phyloP scores from a whole-genome alignment of 2,113 vertebrate genomes.

The Columba janthina region DNA sequence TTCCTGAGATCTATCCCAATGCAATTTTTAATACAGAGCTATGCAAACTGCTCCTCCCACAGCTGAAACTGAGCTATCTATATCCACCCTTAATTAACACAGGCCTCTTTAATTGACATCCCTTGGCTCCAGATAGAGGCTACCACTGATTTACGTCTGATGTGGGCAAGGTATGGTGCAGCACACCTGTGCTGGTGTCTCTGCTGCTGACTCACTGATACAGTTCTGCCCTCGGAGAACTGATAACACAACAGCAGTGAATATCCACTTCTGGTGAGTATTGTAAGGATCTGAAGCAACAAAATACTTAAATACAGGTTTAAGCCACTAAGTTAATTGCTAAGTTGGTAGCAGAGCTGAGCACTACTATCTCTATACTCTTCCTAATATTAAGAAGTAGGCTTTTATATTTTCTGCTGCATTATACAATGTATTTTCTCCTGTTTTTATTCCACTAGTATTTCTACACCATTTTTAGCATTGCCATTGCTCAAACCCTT shows the following conservation, averaged over 20 bases:
- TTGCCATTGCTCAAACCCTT: not conserved
- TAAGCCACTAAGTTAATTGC: not conserved
- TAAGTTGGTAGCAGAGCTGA: not conserved
- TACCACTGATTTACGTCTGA: not conserved
- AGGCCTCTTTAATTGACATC: not conserved
- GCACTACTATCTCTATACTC: not conserved
- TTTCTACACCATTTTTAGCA: not conserved
- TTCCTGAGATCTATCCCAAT: not conserved
- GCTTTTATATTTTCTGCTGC: not conserved
- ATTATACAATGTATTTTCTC: not conserved
- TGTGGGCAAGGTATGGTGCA: not conserved
- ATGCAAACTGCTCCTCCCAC: not conserved
- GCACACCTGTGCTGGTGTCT: not conserved
- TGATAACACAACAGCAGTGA: not conserved
- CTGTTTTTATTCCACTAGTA: not conserved
- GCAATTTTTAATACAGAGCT: not conserved
- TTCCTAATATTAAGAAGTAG: not conserved
- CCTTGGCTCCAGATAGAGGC: not conserved
- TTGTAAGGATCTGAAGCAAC: not conserved
- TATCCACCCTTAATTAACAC: not conserved
- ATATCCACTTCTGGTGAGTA: not conserved
- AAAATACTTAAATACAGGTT: not conserved
- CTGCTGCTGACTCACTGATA: not conserved
- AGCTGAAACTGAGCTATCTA: not conserved
- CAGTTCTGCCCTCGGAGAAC: not conserved